Evolutionary conservation across 1,140 invertebrate genomes (phyloP).

Genomic region (Halictus rubicundus): DNA sequence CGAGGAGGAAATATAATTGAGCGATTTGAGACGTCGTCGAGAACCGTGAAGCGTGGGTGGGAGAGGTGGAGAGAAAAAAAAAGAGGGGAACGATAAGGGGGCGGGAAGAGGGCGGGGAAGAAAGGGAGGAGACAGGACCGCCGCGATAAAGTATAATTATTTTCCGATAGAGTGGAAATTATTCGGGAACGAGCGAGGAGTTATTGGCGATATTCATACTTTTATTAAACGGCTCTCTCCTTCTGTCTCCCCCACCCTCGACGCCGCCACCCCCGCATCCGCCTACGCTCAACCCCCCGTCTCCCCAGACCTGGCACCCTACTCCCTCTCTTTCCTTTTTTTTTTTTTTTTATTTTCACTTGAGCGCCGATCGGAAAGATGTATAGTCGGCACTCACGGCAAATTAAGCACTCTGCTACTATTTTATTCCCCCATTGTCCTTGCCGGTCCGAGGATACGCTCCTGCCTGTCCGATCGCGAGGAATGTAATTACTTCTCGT

Average conservation of each 20-base stretch:
- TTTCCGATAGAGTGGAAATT: slow-evolving; percentile 81
- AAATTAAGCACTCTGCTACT: slow-evolving; percentile 53
- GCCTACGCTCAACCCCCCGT: slow-evolving; percentile 1
- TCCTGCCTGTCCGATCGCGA: slow-evolving; percentile 27
- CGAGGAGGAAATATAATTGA: slow-evolving; percentile 78
- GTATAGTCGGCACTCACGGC: slow-evolving; percentile 49
- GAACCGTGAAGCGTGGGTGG: not conserved
- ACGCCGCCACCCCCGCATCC: not conserved
- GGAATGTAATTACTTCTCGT: slow-evolving; percentile 38
- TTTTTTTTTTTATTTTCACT: slow-evolving; percentile 39
- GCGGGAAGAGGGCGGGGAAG: slow-evolving; percentile 11
- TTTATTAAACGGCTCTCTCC: slow-evolving; percentile 78
- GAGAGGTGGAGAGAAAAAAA: slow-evolving; percentile 48
- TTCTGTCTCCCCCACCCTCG: slow-evolving; percentile 55
- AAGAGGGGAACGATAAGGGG: slow-evolving; percentile 50
- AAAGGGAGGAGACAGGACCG: slow-evolving; percentile 61
- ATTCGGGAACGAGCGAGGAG: slow-evolving; percentile 77
- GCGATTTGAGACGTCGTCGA: slow-evolving; percentile 73
- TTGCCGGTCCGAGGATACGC: slow-evolving; percentile 34
- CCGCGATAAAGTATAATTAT: slow-evolving; percentile 80
- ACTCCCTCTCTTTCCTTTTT: not conserved
- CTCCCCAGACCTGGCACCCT: slow-evolving; percentile 1
- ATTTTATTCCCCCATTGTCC: slow-evolving; percentile 46
- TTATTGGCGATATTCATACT: slow-evolving; percentile 81
- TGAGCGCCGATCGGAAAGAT: slow-evolving; percentile 46